Base-by-base conservation (phyloP, 2,888 invertebrate species). In the Cyclophora punctaria region DNA sequence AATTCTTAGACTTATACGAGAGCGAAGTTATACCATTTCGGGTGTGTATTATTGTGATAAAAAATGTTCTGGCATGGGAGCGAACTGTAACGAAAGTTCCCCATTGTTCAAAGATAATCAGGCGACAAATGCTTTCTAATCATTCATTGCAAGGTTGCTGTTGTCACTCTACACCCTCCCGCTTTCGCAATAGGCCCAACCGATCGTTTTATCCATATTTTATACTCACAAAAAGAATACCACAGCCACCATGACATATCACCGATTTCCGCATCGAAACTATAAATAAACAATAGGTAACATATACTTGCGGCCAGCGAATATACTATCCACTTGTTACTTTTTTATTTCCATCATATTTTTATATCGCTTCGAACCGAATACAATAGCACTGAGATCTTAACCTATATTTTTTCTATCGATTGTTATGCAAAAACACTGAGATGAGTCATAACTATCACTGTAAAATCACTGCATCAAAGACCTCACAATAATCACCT, bases 401-500 rank as follows among this genome's bases (percentile, higher is more conserved):
- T 87, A 87, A 88, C 87, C 88, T 87, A 85, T 83, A 86, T 87
- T 80, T 80, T 76, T 79, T 80, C 77, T 79, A 88, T 88, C 83
- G 85, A 88, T 88, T 88, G 83, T 86, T 86, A 84, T 83, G 85
- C 86, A 83, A 86, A 86, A 86, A 85, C 84, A 86, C 80, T 71
- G 61, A 60, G 51, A 76, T 82, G 79, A 80, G 69, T 82, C 79
- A 82, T 75, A 63, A 56, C 71, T 62, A 54, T 63, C 70, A 76
- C 73, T 73, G 67, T 60, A 58, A 59, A 61, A 62, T 58, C 62
- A 74, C 70, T 69, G 58, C 63, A 69, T 65, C 48, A 57, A 58
- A 64, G 57, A 56, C 50, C 63, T 52, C 58, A 59, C 60, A 53
- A 71, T 80, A 80, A 73, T 85, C 78, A 86, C 86, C 84, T 86